These are phyloP conservation scores for Luffia ferchaultella DNA, from an alignment of 2,888 invertebrate species.

Conservation along the genomic window DNA sequence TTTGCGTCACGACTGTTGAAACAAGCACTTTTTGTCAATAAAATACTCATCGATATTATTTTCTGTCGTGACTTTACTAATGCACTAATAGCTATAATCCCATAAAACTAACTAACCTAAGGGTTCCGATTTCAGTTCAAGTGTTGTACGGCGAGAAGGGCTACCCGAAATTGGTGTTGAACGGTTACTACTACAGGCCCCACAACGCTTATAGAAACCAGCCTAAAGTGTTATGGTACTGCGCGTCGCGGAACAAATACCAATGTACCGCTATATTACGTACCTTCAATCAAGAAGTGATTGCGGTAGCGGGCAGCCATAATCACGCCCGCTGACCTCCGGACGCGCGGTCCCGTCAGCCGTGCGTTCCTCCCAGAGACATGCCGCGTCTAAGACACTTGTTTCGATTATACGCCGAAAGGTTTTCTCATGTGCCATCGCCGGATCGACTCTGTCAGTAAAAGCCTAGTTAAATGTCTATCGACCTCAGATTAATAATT, in stretches of 20 bases:
- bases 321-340: slow-evolving; percentile 27
- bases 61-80: no score
- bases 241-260: slow-evolving; percentile 38
- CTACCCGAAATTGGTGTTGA: slow-evolving; percentile 42
- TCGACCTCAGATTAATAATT: no score
- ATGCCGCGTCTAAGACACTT: not conserved
- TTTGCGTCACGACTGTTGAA: no score
- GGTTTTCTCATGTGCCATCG: not conserved
- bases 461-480: no score
- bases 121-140: slow-evolving; percentile 31
- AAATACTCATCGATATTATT: no score
- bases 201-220: slow-evolving; percentile 55
- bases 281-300: slow-evolving; percentile 38
- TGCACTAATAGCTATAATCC: no score
- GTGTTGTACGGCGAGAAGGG: slow-evolving; percentile 41
- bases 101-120: no score
- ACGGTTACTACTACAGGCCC: slow-evolving; percentile 46
- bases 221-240: slow-evolving; percentile 50
- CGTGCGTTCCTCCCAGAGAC: not conserved
- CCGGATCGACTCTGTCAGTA: not conserved
- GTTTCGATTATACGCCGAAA: not conserved
- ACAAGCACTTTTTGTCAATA: no score
- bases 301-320: slow-evolving; percentile 35
- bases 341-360: not conserved
- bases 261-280: slow-evolving; percentile 41